Percentiles rank a stretch among this genome's conserved stretches.
These are phyloP conservation scores for Antrozous pallidus DNA, from an alignment of 2,797 vertebrate species.

Conservation along the genomic window DNA sequence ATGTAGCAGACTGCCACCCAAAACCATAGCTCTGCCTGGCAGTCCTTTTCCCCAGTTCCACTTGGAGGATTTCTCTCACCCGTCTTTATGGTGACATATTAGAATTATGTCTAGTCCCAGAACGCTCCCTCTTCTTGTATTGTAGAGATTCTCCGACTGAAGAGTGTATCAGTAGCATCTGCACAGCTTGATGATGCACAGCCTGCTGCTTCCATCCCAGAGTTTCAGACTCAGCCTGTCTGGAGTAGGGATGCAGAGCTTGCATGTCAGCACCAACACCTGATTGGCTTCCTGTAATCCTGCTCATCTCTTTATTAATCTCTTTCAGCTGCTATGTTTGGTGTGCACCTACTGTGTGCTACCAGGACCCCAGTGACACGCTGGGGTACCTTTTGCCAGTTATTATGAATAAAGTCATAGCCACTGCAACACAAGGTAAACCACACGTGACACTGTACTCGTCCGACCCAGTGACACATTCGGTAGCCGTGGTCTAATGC, in stretches of 20 bases:
- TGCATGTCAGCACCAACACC: neutral
- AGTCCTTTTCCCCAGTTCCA: too few relatives aligned
- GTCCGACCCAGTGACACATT: rapidly evolving
- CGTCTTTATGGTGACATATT: neutral
- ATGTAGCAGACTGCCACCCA: too few relatives aligned
- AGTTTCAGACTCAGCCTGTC: neutral
- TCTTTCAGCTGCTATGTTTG: neutral
- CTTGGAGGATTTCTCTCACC: neutral
- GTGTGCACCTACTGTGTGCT: neutral
- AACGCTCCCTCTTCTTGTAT: rapidly evolving
- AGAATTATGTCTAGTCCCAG: neutral
- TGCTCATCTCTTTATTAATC: neutral
- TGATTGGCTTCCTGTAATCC: neutral
- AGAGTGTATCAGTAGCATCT: neutral
- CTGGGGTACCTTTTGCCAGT: neutral
- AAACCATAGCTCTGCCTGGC: neutral
- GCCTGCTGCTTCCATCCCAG: neutral
- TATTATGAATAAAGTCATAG: neutral
- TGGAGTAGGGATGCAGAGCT: neutral
- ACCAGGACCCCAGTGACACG: neutral
- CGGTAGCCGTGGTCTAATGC: rapidly evolving
- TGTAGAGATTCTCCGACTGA: neutral
- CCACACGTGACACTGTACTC: rapidly evolving
- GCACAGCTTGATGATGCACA: neutral
- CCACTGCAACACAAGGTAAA: neutral